Conservation (phyloP, 1,140 invertebrate genomes). For the Eupristina koningsbergeri region DNA sequence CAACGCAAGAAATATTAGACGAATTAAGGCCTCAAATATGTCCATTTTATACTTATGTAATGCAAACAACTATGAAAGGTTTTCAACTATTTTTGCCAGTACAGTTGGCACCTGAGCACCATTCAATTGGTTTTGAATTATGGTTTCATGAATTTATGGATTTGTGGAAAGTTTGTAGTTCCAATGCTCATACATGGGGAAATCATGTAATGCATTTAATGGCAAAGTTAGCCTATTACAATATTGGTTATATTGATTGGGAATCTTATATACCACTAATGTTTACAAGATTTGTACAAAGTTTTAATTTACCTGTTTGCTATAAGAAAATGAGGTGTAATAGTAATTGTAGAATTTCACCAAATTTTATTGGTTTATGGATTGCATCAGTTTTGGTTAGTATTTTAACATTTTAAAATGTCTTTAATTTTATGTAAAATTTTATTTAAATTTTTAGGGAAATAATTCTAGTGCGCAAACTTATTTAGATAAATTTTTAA, state of each 20-base stretch:
- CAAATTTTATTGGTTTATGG: constrained; percentile 75
- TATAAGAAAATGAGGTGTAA: constrained; percentile 76
- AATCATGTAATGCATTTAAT: constrained; percentile 82
- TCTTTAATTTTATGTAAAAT: background rate
- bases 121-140: constrained; percentile 79
- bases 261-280: constrained; percentile 86
- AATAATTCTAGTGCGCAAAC: constrained; percentile 76
- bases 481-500: constrained; percentile 87
- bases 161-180: constrained; percentile 83
- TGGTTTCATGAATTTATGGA: constrained; percentile 90
- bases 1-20: constrained; percentile 91
- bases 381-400: constrained; percentile 59
- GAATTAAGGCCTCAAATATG: constrained; percentile 85
- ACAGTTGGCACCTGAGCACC: constrained; percentile 77
- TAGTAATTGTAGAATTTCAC: constrained; percentile 74
- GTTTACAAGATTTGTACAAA: constrained; percentile 85
- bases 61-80: constrained; percentile 77
- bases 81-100: constrained; percentile 87
- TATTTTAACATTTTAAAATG: constrained; percentile 7
- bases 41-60: constrained; percentile 77
- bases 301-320: constrained; percentile 85
- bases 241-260: constrained; percentile 92
- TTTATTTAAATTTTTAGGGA: constrained; percentile 34
- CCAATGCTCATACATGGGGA: constrained; percentile 81
- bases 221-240: constrained; percentile 80